Evolutionary conservation across 2,888 invertebrate genomes (phyloP).

Genomic region (Furcula furcula): DNA sequence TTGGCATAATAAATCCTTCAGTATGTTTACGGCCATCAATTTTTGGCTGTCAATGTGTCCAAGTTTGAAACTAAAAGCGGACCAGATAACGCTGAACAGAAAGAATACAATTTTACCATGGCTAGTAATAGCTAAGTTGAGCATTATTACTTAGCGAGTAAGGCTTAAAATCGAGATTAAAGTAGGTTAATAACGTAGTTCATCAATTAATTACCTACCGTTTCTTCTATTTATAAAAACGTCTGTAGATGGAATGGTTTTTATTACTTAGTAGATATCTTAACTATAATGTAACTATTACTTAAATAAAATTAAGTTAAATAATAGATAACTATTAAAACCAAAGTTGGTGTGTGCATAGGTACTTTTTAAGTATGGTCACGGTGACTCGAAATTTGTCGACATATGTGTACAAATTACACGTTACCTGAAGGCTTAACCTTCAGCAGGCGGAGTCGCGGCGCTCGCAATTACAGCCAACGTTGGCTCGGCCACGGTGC

Average conservation of each 20-base stretch:
- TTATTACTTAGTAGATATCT: not conserved
- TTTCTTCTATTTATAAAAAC: not conserved
- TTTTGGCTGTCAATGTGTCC: not conserved
- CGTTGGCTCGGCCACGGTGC: slow-evolving; percentile 1
- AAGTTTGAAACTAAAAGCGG: not conserved
- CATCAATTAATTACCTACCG: not conserved
- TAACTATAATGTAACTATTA: too few species aligned
- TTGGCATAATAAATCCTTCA: not conserved
- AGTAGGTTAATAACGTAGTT: not conserved
- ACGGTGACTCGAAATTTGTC: too few species aligned
- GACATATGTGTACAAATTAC: slow-evolving; percentile 10
- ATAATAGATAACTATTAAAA: too few species aligned
- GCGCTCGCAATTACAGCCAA: slow-evolving; percentile 3
- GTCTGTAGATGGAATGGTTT: not conserved
- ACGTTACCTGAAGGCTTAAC: slow-evolving; percentile 14
- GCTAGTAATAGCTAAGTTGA: not conserved
- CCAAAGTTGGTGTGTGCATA: too few species aligned
- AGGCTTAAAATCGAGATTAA: not conserved
- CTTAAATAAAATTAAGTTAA: too few species aligned
- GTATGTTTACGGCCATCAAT: not conserved
- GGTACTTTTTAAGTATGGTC: too few species aligned
- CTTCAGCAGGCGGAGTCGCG: slow-evolving; percentile 11
- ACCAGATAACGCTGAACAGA: not conserved
- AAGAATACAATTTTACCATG: not conserved
- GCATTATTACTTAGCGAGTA: not conserved